phyloP scores from a whole-genome alignment of 2,888 invertebrate species.

The Erebia epiphron region DNA sequence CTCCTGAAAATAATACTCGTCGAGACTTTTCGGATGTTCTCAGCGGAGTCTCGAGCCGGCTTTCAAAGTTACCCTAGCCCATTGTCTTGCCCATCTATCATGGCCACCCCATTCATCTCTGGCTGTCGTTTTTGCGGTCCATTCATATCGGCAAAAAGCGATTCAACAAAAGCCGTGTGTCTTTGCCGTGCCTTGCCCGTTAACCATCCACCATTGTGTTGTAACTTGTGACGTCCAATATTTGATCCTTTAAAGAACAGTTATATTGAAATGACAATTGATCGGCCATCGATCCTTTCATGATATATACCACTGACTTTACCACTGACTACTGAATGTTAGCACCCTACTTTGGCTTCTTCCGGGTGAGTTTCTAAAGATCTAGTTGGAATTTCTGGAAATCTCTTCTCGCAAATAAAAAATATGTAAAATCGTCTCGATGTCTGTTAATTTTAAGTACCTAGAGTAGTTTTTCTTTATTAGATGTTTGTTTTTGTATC shows the following conservation, averaged over 20 bases:
- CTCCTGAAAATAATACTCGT: too few species aligned
- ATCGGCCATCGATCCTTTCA: not conserved
- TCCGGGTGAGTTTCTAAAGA: too few species aligned
- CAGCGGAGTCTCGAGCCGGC: too few species aligned
- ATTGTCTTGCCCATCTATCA: not conserved
- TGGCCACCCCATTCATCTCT: constrained; percentile 22
- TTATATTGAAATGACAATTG: not conserved
- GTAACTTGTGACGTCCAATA: not conserved
- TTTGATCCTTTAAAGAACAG: not conserved
- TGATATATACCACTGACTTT: not conserved
- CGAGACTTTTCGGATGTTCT: too few species aligned
- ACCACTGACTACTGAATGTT: not conserved
- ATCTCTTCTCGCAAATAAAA: too few species aligned
- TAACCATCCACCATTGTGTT: constrained; percentile 1
- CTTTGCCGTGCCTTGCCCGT: not conserved
- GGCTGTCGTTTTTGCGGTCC: constrained; percentile 32
- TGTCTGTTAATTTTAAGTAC: too few species aligned
- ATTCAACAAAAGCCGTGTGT: constrained; percentile 22
- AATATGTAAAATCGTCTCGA: too few species aligned
- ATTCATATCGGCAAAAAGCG: constrained; percentile 33
- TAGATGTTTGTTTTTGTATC: too few species aligned
- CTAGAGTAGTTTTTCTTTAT: too few species aligned
- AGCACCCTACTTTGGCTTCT: too few species aligned
- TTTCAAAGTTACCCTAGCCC: too few species aligned
- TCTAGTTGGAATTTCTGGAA: too few species aligned